These are phyloP conservation scores for Matsumurasca onukii DNA, from an alignment of 1,140 invertebrate species.

Conservation along the genomic window DNA sequence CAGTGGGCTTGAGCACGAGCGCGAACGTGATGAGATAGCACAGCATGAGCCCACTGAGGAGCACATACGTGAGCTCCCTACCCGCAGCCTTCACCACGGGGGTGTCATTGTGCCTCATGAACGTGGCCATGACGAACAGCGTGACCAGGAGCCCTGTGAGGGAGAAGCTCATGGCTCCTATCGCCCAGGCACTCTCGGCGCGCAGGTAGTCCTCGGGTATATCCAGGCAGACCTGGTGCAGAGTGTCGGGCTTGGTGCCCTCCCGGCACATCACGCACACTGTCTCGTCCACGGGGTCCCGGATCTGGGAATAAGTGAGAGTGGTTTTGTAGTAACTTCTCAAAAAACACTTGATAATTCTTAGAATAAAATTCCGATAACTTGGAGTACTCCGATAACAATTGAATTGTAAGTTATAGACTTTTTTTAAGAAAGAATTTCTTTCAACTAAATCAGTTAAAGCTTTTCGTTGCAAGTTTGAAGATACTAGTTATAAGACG, in stretches of 20 bases:
- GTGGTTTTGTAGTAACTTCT: background rate
- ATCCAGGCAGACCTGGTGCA: slow-evolving; percentile 70
- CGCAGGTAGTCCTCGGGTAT: slow-evolving; percentile 81
- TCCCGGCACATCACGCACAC: slow-evolving; percentile 75
- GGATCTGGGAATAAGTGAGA: slow-evolving; percentile 58
- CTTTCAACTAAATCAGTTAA: too few relatives aligned
- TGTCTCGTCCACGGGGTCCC: slow-evolving; percentile 72
- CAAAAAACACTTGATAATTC: background rate
- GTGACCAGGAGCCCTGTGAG: slow-evolving; percentile 81
- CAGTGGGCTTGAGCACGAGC: slow-evolving; percentile 72
- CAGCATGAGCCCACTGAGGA: slow-evolving; percentile 81
- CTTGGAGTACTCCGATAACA: too few relatives aligned
- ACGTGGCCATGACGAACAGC: slow-evolving; percentile 63
- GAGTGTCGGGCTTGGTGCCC: slow-evolving; percentile 76
- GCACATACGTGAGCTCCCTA: slow-evolving; percentile 83
- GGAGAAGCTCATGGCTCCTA: slow-evolving; percentile 76
- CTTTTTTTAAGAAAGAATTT: too few relatives aligned
- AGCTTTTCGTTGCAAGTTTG: too few relatives aligned
- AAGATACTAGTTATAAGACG: too few relatives aligned
- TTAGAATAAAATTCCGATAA: too few relatives aligned
- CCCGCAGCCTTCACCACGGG: slow-evolving; percentile 89
- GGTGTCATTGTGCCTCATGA: slow-evolving; percentile 75
- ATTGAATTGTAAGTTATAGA: too few relatives aligned
- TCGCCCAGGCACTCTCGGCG: slow-evolving; percentile 73
- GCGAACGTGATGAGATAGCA: slow-evolving; percentile 88